phyloP scores from a whole-genome alignment of 1,140 invertebrate species.

The Goniozus legneri region DNA sequence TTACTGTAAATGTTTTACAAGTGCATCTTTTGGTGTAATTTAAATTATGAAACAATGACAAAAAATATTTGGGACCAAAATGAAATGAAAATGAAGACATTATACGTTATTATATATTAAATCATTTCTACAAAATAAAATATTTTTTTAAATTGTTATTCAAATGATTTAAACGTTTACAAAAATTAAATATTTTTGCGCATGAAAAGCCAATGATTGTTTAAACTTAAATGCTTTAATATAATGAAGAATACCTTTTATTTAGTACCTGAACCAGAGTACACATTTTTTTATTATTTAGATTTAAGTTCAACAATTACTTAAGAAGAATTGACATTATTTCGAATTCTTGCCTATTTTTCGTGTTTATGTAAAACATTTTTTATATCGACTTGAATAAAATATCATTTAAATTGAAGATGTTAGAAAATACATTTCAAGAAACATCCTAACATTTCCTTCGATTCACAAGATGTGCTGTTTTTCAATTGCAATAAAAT shows the following conservation, averaged over 20 bases:
- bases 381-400: too few relatives aligned
- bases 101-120: too few relatives aligned
- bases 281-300: constrained; percentile 19
- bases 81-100: too few relatives aligned
- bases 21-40: not conserved
- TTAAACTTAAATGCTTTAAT: constrained; percentile 20
- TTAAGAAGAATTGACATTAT: too few relatives aligned
- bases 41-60: not conserved
- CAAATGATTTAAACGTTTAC: constrained; percentile 1
- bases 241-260: constrained; percentile 18
- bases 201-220: not conserved
- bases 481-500: too few relatives aligned
- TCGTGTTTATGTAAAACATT: too few relatives aligned
- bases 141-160: constrained; percentile 7
- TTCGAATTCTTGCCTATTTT: too few relatives aligned
- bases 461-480: too few relatives aligned
- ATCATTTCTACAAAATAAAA: not conserved
- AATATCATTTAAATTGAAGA: too few relatives aligned
- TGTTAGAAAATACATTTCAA: too few relatives aligned
- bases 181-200: constrained; percentile 2
- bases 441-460: too few relatives aligned
- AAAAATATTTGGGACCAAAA: not conserved
- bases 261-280: constrained; percentile 33
- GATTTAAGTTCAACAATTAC: too few relatives aligned
- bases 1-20: not conserved